Evolutionary conservation across 2,797 vertebrate genomes (phyloP).

Genomic region (Cirrhinus mrigala): DNA sequence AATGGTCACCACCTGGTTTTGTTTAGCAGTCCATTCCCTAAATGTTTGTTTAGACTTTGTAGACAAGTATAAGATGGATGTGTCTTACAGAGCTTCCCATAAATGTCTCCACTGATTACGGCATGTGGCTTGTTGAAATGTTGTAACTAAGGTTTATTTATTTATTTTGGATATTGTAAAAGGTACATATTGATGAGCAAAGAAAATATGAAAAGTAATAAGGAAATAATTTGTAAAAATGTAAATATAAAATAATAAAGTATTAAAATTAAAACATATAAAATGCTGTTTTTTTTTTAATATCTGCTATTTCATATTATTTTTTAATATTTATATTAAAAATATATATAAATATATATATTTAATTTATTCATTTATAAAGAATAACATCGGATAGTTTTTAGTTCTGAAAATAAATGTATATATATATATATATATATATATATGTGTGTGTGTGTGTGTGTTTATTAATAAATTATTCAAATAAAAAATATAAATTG

Average conservation of each 20-base stretch:
- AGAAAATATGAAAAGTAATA: not conserved
- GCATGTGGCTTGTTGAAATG: not conserved
- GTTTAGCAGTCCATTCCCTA: conserved; percentile 6
- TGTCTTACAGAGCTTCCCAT: not conserved
- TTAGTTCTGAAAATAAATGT: not conserved
- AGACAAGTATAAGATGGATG: not conserved
- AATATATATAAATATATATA: too few species aligned
- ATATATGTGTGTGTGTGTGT: too few species aligned
- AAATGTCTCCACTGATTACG: not conserved
- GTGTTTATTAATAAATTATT: too few species aligned
- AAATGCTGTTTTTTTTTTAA: not conserved
- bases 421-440: not conserved
- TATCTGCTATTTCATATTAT: not conserved
- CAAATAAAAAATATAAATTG: not conserved
- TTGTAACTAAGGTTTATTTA: not conserved
- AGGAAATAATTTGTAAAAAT: not conserved
- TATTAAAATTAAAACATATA: not conserved
- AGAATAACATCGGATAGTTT: not conserved
- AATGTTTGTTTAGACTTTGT: conserved; percentile 1
- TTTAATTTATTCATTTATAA: not conserved
- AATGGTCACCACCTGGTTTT: conserved; percentile 8
- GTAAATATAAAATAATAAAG: not conserved
- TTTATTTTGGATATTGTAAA: not conserved
- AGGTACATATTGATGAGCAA: not conserved
- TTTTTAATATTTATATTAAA: too few species aligned